A percentile compares a stretch with the other conserved stretches of the same genome.
Conservation (phyloP, 2,888 invertebrate genomes). For the Aspidiotus destructor region DNA sequence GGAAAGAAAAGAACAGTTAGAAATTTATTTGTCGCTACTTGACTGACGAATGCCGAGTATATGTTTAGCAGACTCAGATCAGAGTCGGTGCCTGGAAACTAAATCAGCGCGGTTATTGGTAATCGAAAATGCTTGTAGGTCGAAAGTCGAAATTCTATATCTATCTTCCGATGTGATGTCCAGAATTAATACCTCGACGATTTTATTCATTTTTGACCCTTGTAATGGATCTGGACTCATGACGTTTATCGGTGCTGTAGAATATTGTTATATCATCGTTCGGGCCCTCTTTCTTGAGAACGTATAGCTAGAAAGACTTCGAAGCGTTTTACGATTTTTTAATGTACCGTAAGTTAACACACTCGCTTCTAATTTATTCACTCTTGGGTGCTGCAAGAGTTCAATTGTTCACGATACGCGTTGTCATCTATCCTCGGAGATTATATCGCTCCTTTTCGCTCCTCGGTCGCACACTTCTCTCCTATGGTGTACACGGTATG, state of each 20-base stretch:
- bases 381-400: not conserved
- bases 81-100: too few relatives aligned
- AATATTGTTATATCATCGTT: conserved; percentile 2
- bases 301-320: not conserved
- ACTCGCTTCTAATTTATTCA: conserved; percentile 1
- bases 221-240: not conserved
- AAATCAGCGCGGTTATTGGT: too few relatives aligned
- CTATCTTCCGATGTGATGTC: not conserved
- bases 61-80: too few relatives aligned
- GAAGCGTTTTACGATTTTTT: not conserved
- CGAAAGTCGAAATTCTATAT: not conserved
- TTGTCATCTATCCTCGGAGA: too few relatives aligned
- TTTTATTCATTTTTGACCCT: not conserved
- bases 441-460: too few relatives aligned
- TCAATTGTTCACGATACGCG: not conserved
- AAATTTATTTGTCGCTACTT: too few relatives aligned
- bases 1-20: too few relatives aligned
- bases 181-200: not conserved
- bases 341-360: not conserved
- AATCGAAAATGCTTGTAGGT: conserved; percentile 4
- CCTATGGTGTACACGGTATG: too few relatives aligned
- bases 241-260: not conserved
- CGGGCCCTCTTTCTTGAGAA: too few relatives aligned
- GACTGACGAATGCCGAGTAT: too few relatives aligned
- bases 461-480: too few relatives aligned